Conservation (phyloP, 2,888 invertebrate species). For the Morpho achilles region DNA sequence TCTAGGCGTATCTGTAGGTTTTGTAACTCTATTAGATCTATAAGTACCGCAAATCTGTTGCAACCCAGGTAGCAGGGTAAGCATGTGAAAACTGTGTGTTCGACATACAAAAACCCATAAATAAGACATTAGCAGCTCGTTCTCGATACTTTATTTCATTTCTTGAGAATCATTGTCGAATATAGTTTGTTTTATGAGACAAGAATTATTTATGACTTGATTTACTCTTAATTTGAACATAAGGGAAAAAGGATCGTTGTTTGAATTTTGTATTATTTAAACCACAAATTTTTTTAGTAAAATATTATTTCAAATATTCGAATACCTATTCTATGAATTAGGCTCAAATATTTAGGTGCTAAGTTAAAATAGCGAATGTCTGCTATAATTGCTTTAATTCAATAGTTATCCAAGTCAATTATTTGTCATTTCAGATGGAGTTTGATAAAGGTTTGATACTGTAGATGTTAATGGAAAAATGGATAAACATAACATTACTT, state of each 20-base stretch:
- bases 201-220: slow-evolving; percentile 20
- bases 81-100: slow-evolving; percentile 72
- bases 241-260: not conserved
- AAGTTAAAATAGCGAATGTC: no score
- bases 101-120: slow-evolving; percentile 64
- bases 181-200: slow-evolving; percentile 43
- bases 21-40: slow-evolving; percentile 35
- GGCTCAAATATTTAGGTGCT: no score
- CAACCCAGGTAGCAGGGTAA: slow-evolving; percentile 57
- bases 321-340: no score
- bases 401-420: no score
- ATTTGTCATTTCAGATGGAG: no score
- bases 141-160: slow-evolving; percentile 54
- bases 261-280: not conserved
- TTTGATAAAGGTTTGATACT: no score
- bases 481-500: no score
- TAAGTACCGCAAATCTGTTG: slow-evolving; percentile 44
- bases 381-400: no score
- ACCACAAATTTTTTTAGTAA: no score
- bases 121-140: slow-evolving; percentile 76
- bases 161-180: slow-evolving; percentile 51
- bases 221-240: not conserved
- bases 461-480: no score
- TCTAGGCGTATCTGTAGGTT: slow-evolving; percentile 29
- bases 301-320: no score